These are phyloP conservation scores for Priocnemis perturbator DNA, from an alignment of 2,888 invertebrate genomes.

Conservation along the genomic window DNA sequence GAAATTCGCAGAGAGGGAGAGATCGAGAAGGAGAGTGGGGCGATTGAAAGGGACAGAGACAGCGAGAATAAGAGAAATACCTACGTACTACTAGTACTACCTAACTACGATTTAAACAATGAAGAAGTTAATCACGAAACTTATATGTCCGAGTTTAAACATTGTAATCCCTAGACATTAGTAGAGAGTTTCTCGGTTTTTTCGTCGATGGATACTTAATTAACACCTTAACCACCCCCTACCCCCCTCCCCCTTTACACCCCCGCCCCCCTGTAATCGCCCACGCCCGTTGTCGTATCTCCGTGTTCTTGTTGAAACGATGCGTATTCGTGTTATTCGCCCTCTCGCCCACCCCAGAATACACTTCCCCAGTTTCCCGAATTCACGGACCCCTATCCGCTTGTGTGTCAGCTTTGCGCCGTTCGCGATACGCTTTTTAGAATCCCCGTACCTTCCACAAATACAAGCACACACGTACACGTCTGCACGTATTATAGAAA, in stretches of 20 bases:
- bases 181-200: no score
- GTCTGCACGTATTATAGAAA: background rate
- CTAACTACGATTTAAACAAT: conserved; percentile 4
- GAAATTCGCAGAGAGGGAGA: background rate
- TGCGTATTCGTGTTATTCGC: no score
- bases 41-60: background rate
- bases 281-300: background rate
- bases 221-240: background rate
- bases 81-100: conserved; percentile 1
- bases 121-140: background rate
- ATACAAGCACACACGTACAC: conserved; percentile 20
- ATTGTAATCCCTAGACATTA: no score
- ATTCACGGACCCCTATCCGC: conserved; percentile 29
- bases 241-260: no score
- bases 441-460: conserved; percentile 19
- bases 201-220: no score
- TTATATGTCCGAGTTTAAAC: no score
- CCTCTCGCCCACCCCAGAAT: no score
- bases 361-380: no score
- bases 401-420: conserved; percentile 59
- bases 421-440: conserved; percentile 56
- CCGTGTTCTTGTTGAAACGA: no score
- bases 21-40: background rate
- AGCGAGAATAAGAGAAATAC: background rate
- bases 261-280: background rate